Conservation (phyloP, 2,113 vertebrate species). For the Chionis minor region DNA sequence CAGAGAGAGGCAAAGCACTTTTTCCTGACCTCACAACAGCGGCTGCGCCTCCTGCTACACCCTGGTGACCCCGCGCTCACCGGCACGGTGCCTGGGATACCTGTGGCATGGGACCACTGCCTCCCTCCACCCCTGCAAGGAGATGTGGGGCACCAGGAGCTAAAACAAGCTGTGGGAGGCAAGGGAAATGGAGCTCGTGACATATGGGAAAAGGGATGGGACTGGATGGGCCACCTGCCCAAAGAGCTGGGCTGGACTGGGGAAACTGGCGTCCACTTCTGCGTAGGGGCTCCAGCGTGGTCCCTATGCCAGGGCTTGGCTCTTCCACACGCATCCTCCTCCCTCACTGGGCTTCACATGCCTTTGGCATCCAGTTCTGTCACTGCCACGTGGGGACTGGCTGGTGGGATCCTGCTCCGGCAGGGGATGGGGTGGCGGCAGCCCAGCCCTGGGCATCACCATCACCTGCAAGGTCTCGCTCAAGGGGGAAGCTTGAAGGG, state of each 20-base stretch:
- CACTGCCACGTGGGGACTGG: background rate
- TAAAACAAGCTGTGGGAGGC: background rate
- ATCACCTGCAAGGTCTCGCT: background rate
- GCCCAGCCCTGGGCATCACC: background rate
- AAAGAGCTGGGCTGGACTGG: background rate
- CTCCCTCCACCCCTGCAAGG: background rate
- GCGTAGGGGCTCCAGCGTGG: background rate
- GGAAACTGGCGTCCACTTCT: background rate
- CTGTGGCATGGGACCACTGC: background rate
- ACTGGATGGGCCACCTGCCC: background rate
- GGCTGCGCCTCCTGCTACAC: background rate
- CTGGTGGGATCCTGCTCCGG: background rate
- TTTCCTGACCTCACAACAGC: background rate
- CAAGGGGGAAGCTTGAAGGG: background rate
- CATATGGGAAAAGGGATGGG: background rate
- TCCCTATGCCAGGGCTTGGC: accelerated
- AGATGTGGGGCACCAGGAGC: accelerated
- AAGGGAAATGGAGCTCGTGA: background rate
- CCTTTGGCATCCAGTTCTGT: background rate
- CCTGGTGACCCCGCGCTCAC: background rate
- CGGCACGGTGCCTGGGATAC: background rate
- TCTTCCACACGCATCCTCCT: background rate
- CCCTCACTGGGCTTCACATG: background rate
- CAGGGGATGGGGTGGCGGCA: background rate
- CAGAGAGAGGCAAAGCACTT: background rate